Evolutionary conservation across 2,888 invertebrate genomes (phyloP).

Genomic region (Nemoura dubitans): DNA sequence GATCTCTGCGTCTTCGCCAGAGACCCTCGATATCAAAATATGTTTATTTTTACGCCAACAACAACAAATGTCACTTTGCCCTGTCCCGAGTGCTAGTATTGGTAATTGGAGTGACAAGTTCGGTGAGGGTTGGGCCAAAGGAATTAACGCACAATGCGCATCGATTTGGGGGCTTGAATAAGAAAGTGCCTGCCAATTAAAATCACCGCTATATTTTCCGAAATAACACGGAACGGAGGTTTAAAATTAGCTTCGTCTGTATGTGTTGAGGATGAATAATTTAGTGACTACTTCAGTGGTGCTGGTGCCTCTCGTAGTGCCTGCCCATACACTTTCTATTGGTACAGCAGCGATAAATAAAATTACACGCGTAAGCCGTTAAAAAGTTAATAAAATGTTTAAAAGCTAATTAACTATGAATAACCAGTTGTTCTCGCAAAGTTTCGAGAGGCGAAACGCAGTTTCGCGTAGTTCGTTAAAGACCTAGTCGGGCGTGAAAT

Average conservation of each 20-base stretch:
- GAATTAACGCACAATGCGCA: not conserved
- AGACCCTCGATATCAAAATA: not conserved
- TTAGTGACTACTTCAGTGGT: not conserved
- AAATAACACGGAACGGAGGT: not conserved
- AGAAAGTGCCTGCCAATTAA: not conserved
- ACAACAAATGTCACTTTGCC: not conserved
- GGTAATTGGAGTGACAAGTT: not conserved
- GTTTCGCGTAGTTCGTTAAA: not conserved
- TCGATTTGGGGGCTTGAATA: not conserved
- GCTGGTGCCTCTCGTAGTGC: too few relatives aligned
- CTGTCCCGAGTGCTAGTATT: not conserved
- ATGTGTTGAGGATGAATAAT: not conserved
- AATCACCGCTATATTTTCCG: not conserved
- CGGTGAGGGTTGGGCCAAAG: not conserved
- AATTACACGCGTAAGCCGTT: slow-evolving; percentile 7
- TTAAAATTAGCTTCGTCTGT: not conserved
- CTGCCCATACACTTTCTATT: not conserved
- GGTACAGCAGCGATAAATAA: not conserved
- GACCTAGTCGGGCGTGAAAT: not conserved
- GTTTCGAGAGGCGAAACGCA: not conserved
- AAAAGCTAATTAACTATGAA: slow-evolving; percentile 25
- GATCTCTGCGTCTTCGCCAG: not conserved
- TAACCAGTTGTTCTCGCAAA: not conserved
- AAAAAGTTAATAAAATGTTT: not conserved
- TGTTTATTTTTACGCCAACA: not conserved